Evolutionary conservation across 2,797 vertebrate species (phyloP).

Genomic region (Dicrostonyx torquatus): DNA sequence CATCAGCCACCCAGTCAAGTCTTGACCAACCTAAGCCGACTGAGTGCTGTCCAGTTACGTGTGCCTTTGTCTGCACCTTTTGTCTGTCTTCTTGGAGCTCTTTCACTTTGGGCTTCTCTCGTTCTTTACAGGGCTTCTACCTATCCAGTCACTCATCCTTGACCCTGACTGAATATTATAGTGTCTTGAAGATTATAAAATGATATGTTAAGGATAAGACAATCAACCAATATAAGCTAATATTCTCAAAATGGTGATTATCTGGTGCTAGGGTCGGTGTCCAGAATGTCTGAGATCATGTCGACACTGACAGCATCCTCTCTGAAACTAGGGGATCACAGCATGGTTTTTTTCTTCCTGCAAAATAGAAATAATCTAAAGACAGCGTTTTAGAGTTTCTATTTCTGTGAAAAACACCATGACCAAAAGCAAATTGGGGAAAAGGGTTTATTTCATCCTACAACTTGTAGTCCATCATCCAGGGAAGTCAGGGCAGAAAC

Average conservation of each 20-base stretch:
- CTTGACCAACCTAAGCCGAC: not conserved
- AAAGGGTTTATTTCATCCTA: not conserved
- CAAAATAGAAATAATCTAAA: constrained; percentile 45
- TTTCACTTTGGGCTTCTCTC: constrained; percentile 1
- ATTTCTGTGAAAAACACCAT: not conserved
- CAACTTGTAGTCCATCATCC: not conserved
- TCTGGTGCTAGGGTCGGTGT: not conserved
- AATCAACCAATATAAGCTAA: not conserved
- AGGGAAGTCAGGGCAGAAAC: not conserved
- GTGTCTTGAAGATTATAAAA: constrained; percentile 34
- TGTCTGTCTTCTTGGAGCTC: not conserved
- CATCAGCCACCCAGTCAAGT: not conserved
- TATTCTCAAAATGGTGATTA: constrained; percentile 34
- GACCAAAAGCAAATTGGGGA: not conserved
- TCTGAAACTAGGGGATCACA: not conserved
- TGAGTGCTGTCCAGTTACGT: not conserved
- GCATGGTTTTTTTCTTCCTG: constrained; percentile 1
- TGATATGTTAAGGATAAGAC: not conserved
- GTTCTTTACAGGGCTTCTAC: not conserved
- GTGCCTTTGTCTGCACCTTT: not conserved
- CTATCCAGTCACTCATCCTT: not conserved
- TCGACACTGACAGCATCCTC: not conserved
- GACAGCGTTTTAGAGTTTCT: not conserved
- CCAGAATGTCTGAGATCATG: constrained; percentile 3
- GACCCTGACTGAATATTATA: not conserved